A percentile compares a stretch with the other conserved stretches of the same genome.
Conservation (phyloP, 2,797 vertebrate genomes). For the Pogonophryne albipinna region DNA sequence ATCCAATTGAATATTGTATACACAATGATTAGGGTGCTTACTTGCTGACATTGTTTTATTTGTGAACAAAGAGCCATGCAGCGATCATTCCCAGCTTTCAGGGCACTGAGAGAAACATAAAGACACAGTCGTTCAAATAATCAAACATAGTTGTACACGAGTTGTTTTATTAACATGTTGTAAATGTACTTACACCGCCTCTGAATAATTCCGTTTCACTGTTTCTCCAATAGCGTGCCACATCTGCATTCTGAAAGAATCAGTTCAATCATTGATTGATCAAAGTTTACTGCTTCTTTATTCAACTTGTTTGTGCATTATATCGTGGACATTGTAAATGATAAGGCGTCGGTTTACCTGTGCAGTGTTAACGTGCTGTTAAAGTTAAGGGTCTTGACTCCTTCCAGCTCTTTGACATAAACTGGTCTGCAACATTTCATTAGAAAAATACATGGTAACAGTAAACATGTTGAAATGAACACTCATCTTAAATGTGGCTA, state of each 20-base stretch:
- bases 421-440: slow-evolving; percentile 71
- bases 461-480: not conserved
- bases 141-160: not conserved
- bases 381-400: slow-evolving; percentile 73
- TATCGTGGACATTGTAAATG: not conserved
- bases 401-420: slow-evolving; percentile 77
- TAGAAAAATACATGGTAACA: not conserved
- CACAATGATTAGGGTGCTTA: slow-evolving; percentile 43
- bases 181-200: slow-evolving; percentile 71
- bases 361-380: slow-evolving; percentile 81
- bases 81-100: slow-evolving; percentile 74
- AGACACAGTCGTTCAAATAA: not conserved
- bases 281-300: not conserved
- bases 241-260: slow-evolving; percentile 84
- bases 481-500: not conserved
- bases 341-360: slow-evolving; percentile 66
- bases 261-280: not conserved
- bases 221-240: slow-evolving; percentile 82
- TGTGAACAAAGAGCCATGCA: slow-evolving; percentile 78
- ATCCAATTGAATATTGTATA: not conserved
- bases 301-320: not conserved
- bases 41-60: slow-evolving; percentile 78
- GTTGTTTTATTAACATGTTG: not conserved
- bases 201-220: slow-evolving; percentile 70
- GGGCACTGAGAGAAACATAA: slow-evolving; percentile 56